Conservation (phyloP, 2,888 invertebrate genomes). For the Chromoteleia sp. region DNA sequence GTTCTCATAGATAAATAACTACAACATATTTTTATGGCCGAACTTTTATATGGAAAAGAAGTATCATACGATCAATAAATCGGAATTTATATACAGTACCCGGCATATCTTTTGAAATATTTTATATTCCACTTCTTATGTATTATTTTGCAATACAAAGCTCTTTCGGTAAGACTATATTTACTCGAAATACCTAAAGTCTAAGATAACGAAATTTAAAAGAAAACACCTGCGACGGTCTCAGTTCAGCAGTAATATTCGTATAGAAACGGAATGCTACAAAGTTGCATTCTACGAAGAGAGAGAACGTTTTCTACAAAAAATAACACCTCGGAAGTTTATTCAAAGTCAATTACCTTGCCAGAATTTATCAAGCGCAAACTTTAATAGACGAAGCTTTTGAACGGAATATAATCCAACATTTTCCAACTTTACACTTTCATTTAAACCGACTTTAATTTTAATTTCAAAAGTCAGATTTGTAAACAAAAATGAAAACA, state of each 20-base stretch:
- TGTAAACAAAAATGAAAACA: not conserved
- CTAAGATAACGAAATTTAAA: conserved; percentile 25
- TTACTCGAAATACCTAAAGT: conserved; percentile 16
- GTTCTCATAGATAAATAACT: conserved; percentile 11
- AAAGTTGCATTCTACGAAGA: conserved; percentile 41
- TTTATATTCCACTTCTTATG: conserved; percentile 4
- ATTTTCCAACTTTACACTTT: conserved; percentile 2
- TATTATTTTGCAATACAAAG: conserved; percentile 1
- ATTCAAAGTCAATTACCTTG: conserved; percentile 52
- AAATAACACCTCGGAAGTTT: conserved; percentile 47
- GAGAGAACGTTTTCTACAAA: conserved; percentile 36
- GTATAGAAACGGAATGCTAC: conserved; percentile 35
- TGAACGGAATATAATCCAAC: conserved; percentile 10
- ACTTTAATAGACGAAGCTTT: conserved; percentile 17
- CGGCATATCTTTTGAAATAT: not conserved
- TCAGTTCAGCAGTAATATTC: conserved; percentile 21
- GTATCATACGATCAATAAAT: conserved; percentile 1
- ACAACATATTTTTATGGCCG: conserved; percentile 1
- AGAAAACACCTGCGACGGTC: conserved; percentile 36
- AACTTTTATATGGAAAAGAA: conserved; percentile 7
- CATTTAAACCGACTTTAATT: conserved; percentile 3
- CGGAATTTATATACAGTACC: not conserved
- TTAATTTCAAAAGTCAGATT: conserved; percentile 2
- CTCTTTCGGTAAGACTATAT: not conserved
- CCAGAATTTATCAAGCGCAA: conserved; percentile 21